Conservation (phyloP, 2,113 vertebrate species). For the Malurus elegans region DNA sequence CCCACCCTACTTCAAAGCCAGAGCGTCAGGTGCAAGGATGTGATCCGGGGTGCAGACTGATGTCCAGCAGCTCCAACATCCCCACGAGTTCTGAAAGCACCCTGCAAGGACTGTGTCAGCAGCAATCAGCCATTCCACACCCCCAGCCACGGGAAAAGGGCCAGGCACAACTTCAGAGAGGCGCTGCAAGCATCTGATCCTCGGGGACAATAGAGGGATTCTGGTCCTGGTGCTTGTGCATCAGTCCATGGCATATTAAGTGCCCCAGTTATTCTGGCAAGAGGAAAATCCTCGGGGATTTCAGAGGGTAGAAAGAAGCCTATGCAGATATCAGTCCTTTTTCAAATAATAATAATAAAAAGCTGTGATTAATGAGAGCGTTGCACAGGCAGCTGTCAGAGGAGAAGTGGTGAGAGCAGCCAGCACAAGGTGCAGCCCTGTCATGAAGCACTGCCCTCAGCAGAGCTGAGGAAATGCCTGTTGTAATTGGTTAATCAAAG, state of each 20-base stretch:
- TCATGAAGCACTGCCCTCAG: neutral
- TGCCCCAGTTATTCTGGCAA: conserved; percentile 22
- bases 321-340: neutral
- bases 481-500: conserved; percentile 20
- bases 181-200: neutral
- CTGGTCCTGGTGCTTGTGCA: neutral
- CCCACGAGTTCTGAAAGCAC: neutral
- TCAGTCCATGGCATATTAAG: neutral
- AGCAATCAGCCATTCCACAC: neutral
- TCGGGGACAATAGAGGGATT: conserved; percentile 29
- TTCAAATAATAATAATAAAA: neutral
- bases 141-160: neutral
- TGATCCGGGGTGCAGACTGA: neutral
- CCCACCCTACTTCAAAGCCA: conserved; percentile 5
- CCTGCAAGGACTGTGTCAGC: neutral
- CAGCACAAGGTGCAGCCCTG: neutral
- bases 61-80: neutral
- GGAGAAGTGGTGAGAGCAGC: neutral
- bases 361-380: neutral
- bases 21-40: neutral
- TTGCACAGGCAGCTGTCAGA: neutral
- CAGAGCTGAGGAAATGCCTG: neutral
- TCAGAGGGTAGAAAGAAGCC: neutral
- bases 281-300: neutral
- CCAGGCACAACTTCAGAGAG: conserved; percentile 16